Evolutionary conservation across 2,797 vertebrate species (phyloP), one percentile per base, ranked within the genome.

Genomic region (Synanceia verrucosa): DNA sequence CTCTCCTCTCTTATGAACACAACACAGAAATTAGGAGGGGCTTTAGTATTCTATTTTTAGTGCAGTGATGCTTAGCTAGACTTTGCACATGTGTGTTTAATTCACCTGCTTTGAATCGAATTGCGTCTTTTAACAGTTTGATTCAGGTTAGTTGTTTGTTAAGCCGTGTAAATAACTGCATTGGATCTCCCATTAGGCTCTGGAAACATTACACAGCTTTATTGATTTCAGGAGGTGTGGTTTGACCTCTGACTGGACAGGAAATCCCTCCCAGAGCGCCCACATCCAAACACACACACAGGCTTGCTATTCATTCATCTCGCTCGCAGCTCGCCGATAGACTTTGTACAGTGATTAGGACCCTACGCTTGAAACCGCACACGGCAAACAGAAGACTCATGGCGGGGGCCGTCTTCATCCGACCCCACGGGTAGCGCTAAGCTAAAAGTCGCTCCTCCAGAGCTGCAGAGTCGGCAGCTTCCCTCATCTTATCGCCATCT

Each of bases 401-500:
- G 23, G 41, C 8, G 50, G 51, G 29, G 55, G 46, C 51, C 43
- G 34, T 16, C 52, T 55, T 59, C 72, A 12, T 59, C 73, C 79
- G 10, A 29, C 80, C 82, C 83, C 72, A 48, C 24, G 74, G 85
- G 80, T 84, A 70, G 73, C 47, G 47, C 76, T 19, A 53, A 73
- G 89, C 84, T 67, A 37, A 87, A 86, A 79, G 67, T 58, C 72
- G 1, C 68, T 86, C 83, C 78, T 57, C 64, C 73, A 83, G 84
- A 89, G 84, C 83, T 83, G 86, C 90, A 23, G 83, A 73, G 76
- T 88, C 70, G 76, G 85, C 90, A 90, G 83, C 88, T 88, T 89
- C 78, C 78, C 74, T 70, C 86, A 72, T 88, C 90, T 91, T 89
- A 90, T 91, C 90, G 41, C 76, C 81, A 85, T 91, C 88, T 85